Conservation (phyloP, 2,888 invertebrate genomes). For the Orchesella flavescens region DNA sequence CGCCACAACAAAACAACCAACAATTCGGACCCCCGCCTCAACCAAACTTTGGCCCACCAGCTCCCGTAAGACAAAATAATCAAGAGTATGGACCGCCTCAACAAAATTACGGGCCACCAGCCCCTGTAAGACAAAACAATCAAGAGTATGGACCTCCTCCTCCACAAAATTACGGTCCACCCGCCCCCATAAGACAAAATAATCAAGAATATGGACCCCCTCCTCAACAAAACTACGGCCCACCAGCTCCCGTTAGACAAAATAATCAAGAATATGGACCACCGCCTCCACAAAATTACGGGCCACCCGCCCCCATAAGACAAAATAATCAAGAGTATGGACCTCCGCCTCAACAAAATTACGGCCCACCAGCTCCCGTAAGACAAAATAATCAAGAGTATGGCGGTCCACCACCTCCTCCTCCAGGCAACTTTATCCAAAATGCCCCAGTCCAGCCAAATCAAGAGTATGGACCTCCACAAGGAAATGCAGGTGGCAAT, state of each 20-base stretch:
- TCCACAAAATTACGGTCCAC: slow-evolving; percentile 6
- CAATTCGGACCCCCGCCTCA: slow-evolving; percentile 6
- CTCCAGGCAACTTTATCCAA: slow-evolving; percentile 13
- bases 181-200: slow-evolving; percentile 8
- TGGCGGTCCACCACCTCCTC: slow-evolving; percentile 9
- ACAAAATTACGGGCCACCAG: too few relatives aligned
- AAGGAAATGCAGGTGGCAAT: background rate
- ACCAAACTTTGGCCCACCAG: slow-evolving; percentile 33
- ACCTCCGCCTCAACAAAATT: slow-evolving; percentile 23
- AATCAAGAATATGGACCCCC: slow-evolving; percentile 21
- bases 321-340: slow-evolving; percentile 32
- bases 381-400: slow-evolving; percentile 6
- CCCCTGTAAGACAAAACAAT: background rate
- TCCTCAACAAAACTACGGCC: slow-evolving; percentile 30
- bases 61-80: slow-evolving; percentile 8
- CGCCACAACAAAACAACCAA: slow-evolving; percentile 11
- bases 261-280: slow-evolving; percentile 42
- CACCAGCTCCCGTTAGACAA: slow-evolving; percentile 29
- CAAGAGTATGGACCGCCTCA: slow-evolving; percentile 20
- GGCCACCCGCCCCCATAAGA: background rate
- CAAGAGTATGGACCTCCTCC: slow-evolving; percentile 35
- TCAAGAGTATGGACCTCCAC: slow-evolving; percentile 34
- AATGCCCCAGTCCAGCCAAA: slow-evolving; percentile 12
- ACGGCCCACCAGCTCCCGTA: slow-evolving; percentile 33
- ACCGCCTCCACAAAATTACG: slow-evolving; percentile 24